Percentiles rank a stretch among this genome's conserved stretches.
Evolutionary conservation across 2,113 vertebrate genomes (phyloP).

Genomic region (Podarcis cretensis): DNA sequence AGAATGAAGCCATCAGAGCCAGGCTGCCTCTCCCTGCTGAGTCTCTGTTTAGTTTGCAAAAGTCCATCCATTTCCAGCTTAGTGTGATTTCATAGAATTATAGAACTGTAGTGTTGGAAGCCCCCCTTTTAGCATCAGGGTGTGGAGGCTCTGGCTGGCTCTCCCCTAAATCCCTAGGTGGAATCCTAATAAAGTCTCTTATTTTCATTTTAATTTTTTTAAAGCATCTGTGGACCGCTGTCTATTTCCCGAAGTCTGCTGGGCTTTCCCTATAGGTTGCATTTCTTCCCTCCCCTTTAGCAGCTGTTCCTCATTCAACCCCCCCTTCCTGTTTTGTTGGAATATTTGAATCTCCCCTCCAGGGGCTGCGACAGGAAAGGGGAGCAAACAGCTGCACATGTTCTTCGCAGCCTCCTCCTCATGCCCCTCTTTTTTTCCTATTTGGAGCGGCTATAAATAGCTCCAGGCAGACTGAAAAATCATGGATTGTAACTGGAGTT

Average conservation of each 20-base stretch:
- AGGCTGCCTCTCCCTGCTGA: not conserved
- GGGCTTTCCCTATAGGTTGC: slow-evolving; percentile 46
- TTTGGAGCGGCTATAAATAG: slow-evolving; percentile 52
- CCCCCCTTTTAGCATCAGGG: not conserved
- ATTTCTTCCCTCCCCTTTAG: slow-evolving; percentile 53
- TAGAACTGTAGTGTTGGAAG: not conserved
- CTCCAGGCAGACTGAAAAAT: slow-evolving; percentile 55
- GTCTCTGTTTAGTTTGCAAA: not conserved
- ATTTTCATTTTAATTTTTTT: no score
- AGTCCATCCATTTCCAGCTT: not conserved
- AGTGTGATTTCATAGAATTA: not conserved
- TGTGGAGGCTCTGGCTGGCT: no score
- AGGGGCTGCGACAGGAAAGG: not conserved
- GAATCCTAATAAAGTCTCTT: slow-evolving; percentile 7
- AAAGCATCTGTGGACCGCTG: slow-evolving; percentile 5
- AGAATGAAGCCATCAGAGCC: not conserved
- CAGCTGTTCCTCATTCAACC: slow-evolving; percentile 69
- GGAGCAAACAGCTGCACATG: slow-evolving; percentile 53
- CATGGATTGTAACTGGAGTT: slow-evolving; percentile 56
- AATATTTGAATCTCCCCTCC: slow-evolving; percentile 23
- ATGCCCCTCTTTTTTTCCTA: not conserved
- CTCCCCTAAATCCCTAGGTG: rapidly evolving
- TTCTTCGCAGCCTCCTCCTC: not conserved
- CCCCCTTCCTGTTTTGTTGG: slow-evolving; percentile 47
- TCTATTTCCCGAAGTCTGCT: slow-evolving; percentile 36